phyloP scores from a whole-genome alignment of 2,888 invertebrate species.

The Aphidoletes aphidimyza region DNA sequence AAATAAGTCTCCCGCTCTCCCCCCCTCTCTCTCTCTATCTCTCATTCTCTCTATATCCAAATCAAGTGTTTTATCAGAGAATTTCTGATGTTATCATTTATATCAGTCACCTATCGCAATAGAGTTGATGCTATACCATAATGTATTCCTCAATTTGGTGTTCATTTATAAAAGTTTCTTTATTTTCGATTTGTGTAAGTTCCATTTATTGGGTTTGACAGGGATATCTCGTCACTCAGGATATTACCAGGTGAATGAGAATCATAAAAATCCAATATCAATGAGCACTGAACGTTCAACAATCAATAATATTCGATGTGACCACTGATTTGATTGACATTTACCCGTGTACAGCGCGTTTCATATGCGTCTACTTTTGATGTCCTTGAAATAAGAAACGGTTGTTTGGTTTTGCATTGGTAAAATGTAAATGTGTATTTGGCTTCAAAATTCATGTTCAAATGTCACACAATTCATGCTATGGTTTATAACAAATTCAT shows the following conservation, averaged over 20 bases:
- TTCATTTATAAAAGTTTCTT: not conserved
- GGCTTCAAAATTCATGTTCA: not conserved
- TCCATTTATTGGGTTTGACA: too few species aligned
- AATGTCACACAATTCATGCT: constrained; percentile 23
- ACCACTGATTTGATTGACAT: not conserved
- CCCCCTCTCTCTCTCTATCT: too few species aligned
- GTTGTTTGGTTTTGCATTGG: too few species aligned
- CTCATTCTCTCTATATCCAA: too few species aligned
- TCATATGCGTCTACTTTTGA: not conserved
- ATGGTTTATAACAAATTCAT: constrained; percentile 40
- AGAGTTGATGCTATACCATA: not conserved
- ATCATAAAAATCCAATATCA: not conserved
- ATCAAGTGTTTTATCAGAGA: not conserved
- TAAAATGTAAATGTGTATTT: too few species aligned
- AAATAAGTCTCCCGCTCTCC: too few species aligned
- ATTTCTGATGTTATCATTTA: constrained; percentile 18
- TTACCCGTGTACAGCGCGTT: not conserved
- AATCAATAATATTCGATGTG: not conserved
- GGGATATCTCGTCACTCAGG: too few species aligned
- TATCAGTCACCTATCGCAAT: not conserved
- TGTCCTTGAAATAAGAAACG: not conserved
- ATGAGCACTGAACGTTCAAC: too few species aligned
- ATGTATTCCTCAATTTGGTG: not conserved
- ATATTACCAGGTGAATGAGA: too few species aligned
- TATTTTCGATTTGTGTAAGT: too few species aligned